Evolutionary conservation across 2,797 vertebrate species (phyloP).

Genomic region (Luscinia megarhynchos): DNA sequence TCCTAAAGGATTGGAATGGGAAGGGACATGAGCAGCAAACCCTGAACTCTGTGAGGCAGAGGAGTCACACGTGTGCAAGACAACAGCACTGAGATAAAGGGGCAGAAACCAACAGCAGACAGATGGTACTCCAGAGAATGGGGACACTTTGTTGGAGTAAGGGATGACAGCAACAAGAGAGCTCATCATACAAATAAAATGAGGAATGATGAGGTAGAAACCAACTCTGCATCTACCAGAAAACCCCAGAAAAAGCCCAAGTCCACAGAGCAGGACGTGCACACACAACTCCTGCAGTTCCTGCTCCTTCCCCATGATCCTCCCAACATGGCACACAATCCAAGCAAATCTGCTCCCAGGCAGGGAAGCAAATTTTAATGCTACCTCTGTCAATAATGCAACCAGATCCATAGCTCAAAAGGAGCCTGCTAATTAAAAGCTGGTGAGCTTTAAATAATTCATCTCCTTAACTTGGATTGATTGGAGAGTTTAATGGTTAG

Average conservation of each 20-base stretch:
- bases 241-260: background rate
- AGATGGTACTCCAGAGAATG: background rate
- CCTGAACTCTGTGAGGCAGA: background rate
- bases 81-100: background rate
- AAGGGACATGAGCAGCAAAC: background rate
- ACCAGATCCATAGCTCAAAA: slow-evolving; percentile 95
- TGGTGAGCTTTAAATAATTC: slow-evolving; percentile 98
- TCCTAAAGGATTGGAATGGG: background rate
- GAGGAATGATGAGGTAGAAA: background rate
- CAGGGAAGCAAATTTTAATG: slow-evolving; percentile 76
- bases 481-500: slow-evolving; percentile 94
- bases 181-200: background rate
- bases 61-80: background rate
- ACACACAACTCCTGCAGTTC: background rate
- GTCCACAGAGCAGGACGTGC: background rate
- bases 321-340: background rate
- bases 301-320: background rate
- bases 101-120: background rate
- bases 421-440: slow-evolving; percentile 99
- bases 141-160: background rate
- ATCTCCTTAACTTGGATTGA: slow-evolving; percentile 99
- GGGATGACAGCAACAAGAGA: background rate
- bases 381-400: slow-evolving; percentile 93
- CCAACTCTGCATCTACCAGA: background rate
- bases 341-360: slow-evolving; percentile 66